Conservation (phyloP, 2,797 vertebrate genomes). For the Basileuterus tristriatus region DNA sequence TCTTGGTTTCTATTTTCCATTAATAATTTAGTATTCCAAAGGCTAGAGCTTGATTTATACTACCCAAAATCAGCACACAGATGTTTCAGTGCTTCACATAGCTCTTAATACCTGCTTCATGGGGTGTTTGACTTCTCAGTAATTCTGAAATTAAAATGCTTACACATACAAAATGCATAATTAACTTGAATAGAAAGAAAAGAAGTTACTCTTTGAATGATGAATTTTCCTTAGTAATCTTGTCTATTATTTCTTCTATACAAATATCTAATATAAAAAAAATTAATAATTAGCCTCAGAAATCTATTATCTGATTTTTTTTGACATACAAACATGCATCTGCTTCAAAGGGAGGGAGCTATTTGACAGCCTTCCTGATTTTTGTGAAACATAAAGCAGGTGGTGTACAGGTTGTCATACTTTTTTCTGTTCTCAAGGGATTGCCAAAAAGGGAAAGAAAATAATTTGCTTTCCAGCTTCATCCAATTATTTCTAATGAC, state of each 20-base stretch:
- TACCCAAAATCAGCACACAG: background rate
- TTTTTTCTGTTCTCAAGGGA: background rate
- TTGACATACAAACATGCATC: background rate
- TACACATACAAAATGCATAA: background rate
- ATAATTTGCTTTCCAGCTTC: background rate
- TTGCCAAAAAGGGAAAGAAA: background rate
- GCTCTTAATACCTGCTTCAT: background rate
- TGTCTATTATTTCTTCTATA: background rate
- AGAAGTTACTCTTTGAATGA: background rate
- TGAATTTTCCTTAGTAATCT: background rate
- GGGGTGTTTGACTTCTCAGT: background rate
- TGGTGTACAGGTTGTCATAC: background rate
- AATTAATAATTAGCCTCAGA: background rate
- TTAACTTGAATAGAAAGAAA: background rate
- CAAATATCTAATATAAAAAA: background rate
- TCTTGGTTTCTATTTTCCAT: background rate
- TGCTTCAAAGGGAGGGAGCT: background rate
- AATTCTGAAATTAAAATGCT: constrained; percentile 3
- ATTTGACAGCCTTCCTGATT: background rate
- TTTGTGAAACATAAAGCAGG: background rate
- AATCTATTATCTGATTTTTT: background rate
- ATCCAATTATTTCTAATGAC: background rate
- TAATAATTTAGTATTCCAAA: background rate
- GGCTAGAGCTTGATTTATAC: background rate
- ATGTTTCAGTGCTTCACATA: background rate